Evolutionary conservation across 2,888 invertebrate genomes (phyloP).

Genomic region (Agapostemon virescens): DNA sequence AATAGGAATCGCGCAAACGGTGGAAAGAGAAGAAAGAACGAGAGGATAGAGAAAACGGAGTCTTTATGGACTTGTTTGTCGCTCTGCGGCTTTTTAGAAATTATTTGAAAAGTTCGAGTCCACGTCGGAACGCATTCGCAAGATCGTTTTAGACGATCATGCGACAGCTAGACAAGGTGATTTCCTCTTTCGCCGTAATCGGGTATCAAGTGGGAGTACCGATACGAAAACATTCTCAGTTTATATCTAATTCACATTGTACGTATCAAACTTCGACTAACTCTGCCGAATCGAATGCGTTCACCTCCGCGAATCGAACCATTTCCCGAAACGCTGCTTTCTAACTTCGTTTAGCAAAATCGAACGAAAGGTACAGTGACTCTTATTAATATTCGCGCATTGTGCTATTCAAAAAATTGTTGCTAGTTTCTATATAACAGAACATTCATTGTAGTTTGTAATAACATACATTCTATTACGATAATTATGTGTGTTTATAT

Average conservation of each 20-base stretch:
- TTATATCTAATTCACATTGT: background rate
- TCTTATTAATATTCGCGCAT: no score
- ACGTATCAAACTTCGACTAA: background rate
- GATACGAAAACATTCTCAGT: constrained; percentile 39
- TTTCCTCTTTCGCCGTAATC: constrained; percentile 57
- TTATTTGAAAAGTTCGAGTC: constrained; percentile 73
- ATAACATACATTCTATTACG: no score
- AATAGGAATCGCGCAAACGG: constrained; percentile 32
- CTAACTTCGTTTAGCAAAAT: no score
- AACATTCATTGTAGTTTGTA: no score
- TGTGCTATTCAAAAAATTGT: no score
- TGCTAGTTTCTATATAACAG: no score
- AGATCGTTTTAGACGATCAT: constrained; percentile 61
- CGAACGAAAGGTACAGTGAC: no score
- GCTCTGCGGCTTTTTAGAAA: constrained; percentile 70
- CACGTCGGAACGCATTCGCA: constrained; percentile 61
- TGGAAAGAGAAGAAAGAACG: constrained; percentile 27
- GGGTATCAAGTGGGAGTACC: constrained; percentile 42
- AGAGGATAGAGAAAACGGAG: constrained; percentile 53
- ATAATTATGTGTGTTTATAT: no score
- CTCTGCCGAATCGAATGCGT: background rate
- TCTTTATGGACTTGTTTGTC: constrained; percentile 77
- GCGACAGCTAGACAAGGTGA: constrained; percentile 56
- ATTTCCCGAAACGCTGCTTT: background rate
- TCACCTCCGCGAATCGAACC: background rate